These are phyloP conservation scores for Tachycineta bicolor DNA, from an alignment of 2,113 vertebrate genomes.

Conservation along the genomic window DNA sequence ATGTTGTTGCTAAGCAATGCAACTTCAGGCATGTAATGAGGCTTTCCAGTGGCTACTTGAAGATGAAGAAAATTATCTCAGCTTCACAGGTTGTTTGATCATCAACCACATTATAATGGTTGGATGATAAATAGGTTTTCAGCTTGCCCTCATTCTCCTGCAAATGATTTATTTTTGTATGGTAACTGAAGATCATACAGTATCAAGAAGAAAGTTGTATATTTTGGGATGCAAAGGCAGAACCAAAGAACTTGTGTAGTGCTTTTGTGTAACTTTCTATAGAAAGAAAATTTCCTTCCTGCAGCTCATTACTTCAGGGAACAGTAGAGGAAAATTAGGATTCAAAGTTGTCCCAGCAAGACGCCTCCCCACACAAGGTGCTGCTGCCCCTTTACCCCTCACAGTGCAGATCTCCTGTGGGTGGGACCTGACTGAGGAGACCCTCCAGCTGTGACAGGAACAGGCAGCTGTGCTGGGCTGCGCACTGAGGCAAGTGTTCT, in stretches of 20 bases:
- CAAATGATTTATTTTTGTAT: slow-evolving; percentile 43
- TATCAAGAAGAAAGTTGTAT: slow-evolving; percentile 6
- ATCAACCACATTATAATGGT: slow-evolving; percentile 57
- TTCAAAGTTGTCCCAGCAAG: background rate
- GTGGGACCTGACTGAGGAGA: background rate
- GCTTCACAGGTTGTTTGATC: slow-evolving; percentile 67
- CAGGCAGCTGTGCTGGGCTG: background rate
- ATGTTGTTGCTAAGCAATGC: slow-evolving; percentile 71
- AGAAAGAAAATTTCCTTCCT: slow-evolving; percentile 6
- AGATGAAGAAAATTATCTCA: slow-evolving; percentile 55
- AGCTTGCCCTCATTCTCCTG: background rate
- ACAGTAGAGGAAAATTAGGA: background rate
- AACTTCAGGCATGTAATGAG: slow-evolving; percentile 74
- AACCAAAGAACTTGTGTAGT: background rate
- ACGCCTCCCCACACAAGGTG: background rate
- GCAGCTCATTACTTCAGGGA: background rate
- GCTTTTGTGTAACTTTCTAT: slow-evolving; percentile 14
- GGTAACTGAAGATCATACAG: slow-evolving; percentile 42
- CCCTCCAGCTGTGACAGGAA: background rate
- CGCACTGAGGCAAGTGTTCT: accelerated
- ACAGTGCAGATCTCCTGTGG: background rate
- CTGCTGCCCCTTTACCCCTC: background rate
- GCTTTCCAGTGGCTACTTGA: slow-evolving; percentile 66
- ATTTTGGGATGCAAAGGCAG: slow-evolving; percentile 29
- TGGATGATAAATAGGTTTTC: slow-evolving; percentile 59